Evolutionary conservation across 2,888 invertebrate species (phyloP).

Genomic region (Drosophila paranaensis): DNA sequence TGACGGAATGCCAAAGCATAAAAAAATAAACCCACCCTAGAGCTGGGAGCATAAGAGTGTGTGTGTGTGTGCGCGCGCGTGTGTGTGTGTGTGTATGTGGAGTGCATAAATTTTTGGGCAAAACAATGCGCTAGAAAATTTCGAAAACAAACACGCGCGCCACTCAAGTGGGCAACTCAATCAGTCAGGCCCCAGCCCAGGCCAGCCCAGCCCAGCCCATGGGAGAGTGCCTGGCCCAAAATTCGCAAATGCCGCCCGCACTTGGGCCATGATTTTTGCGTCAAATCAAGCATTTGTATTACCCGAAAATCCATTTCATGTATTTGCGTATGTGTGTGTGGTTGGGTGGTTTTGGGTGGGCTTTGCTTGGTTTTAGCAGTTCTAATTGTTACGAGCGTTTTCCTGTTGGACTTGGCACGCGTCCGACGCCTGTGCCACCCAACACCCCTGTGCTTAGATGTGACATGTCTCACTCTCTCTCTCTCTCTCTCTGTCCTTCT

Average conservation of each 20-base stretch:
- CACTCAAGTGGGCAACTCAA: constrained; percentile 51
- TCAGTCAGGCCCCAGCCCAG: constrained; percentile 28
- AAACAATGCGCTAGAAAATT: constrained; percentile 73
- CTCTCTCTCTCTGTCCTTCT: not conserved
- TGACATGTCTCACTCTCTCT: not conserved
- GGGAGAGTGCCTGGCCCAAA: not conserved
- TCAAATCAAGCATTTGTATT: constrained; percentile 62
- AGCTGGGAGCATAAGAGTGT: not conserved
- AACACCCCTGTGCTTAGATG: constrained; percentile 47
- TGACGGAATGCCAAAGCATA: constrained; percentile 60
- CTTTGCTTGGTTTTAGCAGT: not conserved
- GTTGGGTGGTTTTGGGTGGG: not conserved
- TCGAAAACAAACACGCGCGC: constrained; percentile 71
- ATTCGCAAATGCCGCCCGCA: not conserved
- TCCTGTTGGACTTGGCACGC: constrained; percentile 71
- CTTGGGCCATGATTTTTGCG: constrained; percentile 35
- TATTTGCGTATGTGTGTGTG: not conserved
- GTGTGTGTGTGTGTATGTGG: not conserved
- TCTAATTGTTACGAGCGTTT: constrained; percentile 69
- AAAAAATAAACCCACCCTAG: constrained; percentile 17
- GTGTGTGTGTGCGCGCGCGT: not conserved
- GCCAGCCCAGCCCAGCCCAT: too few relatives aligned
- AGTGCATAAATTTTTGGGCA: constrained; percentile 60
- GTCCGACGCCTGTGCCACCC: constrained; percentile 32
- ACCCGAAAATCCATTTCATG: constrained; percentile 20